Base-by-base conservation (phyloP, 2,888 invertebrate genomes). In the Bugulina stolonifera region DNA sequence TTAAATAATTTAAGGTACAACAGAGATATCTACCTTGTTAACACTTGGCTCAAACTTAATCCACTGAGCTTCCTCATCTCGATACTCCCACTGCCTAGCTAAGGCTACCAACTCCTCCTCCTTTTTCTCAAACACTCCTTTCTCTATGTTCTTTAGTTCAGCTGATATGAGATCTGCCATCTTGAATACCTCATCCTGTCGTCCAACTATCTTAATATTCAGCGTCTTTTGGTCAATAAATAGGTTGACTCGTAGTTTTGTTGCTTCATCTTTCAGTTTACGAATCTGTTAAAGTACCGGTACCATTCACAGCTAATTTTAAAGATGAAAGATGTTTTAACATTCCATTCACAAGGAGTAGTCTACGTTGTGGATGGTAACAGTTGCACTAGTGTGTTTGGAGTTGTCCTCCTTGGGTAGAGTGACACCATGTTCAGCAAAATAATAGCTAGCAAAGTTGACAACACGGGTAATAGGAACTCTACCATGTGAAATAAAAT, bases 1-100 rank as follows among this genome's bases (percentile, higher is more conserved):
- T n/a, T n/a, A n/a, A n/a, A n/a, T n/a, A n/a, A n/a, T n/a, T n/a
- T n/a, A n/a, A n/a, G n/a, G n/a, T n/a, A n/a, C n/a, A n/a, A n/a
- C n/a, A n/a, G n/a, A n/a, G n/a, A n/a, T n/a, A 43, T 14, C 18
- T 34, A 64, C 64, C 64, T 64, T 64, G 64, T 64, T 64, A 32
- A 34, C n/a, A 25, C 29, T 29, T 5, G 34, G 34, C 3, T 64
- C 25, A 32, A 64, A 64, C 18, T 64, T 34, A 32, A 32, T n/a
- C 64, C 64, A 64, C 22, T 25, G 25, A 2, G 29, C 64, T 29
- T 34, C 32, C 3, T 14, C 27, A 2, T 64, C 64, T 34, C 32
- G 29, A 27, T 64, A 64, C 32, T 32, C 34, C 64, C 64, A 64
- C 64, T 64, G 64, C 18, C 22, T 14, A 10, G 64, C 27, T 32